Conservation (phyloP, 1,140 invertebrate species). For the Trissolcus basalis region DNA sequence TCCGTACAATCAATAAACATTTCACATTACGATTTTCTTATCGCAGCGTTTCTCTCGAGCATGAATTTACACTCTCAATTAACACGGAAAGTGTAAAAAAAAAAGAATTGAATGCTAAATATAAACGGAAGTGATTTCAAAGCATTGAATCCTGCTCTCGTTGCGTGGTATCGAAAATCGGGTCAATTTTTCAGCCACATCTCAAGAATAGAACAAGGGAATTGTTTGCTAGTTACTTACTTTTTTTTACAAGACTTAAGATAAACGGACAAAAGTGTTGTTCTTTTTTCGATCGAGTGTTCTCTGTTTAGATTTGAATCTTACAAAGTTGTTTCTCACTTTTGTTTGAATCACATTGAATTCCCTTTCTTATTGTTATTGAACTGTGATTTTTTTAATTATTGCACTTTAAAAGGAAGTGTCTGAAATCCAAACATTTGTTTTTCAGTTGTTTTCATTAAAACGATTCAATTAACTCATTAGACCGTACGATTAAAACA, state of each 20-base stretch:
- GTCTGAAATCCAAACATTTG: too few species aligned
- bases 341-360: not conserved
- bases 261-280: not conserved
- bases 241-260: constrained; percentile 6
- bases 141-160: too few species aligned
- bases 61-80: not conserved
- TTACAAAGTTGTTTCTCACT: not conserved
- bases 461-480: too few species aligned
- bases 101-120: too few species aligned
- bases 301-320: not conserved
- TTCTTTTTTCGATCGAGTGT: not conserved
- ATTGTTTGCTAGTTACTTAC: constrained; percentile 12
- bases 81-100: constrained; percentile 22
- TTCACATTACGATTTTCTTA: not conserved
- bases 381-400: too few species aligned
- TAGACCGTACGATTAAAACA: too few species aligned
- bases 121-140: too few species aligned
- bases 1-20: too few species aligned
- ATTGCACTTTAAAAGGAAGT: too few species aligned
- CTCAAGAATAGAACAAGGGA: constrained; percentile 8
- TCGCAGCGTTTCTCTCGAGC: not conserved
- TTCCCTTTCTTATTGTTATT: too few species aligned
- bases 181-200: constrained; percentile 23
- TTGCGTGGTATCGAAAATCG: constrained; percentile 20
- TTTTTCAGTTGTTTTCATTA: too few species aligned